Evolutionary conservation across 2,113 vertebrate genomes (phyloP).

Genomic region (Thunnus maccoyii): DNA sequence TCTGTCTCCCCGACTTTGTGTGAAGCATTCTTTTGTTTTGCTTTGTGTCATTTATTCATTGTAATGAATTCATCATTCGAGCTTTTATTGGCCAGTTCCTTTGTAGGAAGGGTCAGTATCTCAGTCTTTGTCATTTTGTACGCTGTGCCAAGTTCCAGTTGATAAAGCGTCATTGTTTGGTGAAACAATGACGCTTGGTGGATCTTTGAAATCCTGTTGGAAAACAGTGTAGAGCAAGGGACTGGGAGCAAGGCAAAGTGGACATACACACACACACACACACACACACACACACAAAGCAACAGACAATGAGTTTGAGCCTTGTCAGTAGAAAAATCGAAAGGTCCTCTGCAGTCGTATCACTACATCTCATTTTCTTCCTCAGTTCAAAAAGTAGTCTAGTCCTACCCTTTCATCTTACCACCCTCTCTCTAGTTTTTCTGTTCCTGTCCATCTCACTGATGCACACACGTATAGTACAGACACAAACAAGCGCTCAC

Average conservation of each 20-base stretch:
- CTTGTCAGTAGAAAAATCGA: conserved; percentile 19
- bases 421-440: neutral
- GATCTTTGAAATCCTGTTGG: neutral
- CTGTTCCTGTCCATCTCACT: conserved; percentile 6
- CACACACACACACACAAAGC: neutral
- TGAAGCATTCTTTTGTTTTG: neutral
- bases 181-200: neutral
- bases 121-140: neutral
- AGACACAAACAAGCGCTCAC: conserved; percentile 19
- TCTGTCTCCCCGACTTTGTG: neutral
- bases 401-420: neutral
- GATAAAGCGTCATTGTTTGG: conserved; percentile 17
- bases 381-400: neutral
- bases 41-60: conserved; percentile 10
- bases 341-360: neutral
- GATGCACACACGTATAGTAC: too few relatives aligned
- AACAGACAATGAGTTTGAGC: neutral
- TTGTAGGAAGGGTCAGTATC: conserved; percentile 7
- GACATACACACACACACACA: neutral
- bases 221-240: neutral
- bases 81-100: neutral
- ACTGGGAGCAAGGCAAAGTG: neutral
- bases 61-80: neutral
- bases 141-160: conserved; percentile 3
- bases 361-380: conserved; percentile 12